These are phyloP conservation scores for Euwallacea similis DNA, from an alignment of 1,140 invertebrate genomes.

Conservation along the genomic window DNA sequence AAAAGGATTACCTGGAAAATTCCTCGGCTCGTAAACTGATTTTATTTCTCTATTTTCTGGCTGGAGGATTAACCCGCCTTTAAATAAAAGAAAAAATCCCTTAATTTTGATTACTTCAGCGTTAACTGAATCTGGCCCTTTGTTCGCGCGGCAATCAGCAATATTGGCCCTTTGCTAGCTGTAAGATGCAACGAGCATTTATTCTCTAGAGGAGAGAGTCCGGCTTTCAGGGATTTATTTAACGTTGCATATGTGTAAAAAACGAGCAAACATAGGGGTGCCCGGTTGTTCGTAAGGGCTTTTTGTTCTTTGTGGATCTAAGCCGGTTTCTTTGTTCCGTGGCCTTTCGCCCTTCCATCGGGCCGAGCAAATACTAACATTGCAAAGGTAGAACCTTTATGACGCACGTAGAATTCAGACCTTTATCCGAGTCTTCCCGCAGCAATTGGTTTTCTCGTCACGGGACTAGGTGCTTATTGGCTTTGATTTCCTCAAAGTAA, in stretches of 20 bases:
- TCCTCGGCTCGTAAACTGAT: conserved; percentile 30
- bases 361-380: background rate
- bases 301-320: conserved; percentile 8
- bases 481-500: conserved; percentile 31
- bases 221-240: background rate
- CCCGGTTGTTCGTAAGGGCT: conserved; percentile 3
- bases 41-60: conserved; percentile 31
- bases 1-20: conserved; percentile 31
- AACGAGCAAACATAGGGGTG: conserved; percentile 10
- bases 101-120: conserved; percentile 17
- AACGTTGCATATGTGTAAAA: background rate
- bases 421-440: too few species aligned
- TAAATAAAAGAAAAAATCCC: conserved; percentile 6
- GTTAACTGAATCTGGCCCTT: background rate
- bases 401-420: background rate
- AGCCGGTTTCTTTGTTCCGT: conserved; percentile 1
- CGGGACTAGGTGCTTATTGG: conserved; percentile 18
- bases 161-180: background rate
- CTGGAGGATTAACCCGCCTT: conserved; percentile 17
- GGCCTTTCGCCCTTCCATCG: background rate
- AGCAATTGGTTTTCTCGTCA: too few species aligned
- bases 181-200: background rate
- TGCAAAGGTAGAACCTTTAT: background rate
- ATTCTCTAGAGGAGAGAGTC: background rate
- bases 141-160: background rate